Evolutionary conservation across 2,888 invertebrate genomes (phyloP), one percentile per base, ranked within the genome.

Genomic region (Zaprionus bogoriensis): DNA sequence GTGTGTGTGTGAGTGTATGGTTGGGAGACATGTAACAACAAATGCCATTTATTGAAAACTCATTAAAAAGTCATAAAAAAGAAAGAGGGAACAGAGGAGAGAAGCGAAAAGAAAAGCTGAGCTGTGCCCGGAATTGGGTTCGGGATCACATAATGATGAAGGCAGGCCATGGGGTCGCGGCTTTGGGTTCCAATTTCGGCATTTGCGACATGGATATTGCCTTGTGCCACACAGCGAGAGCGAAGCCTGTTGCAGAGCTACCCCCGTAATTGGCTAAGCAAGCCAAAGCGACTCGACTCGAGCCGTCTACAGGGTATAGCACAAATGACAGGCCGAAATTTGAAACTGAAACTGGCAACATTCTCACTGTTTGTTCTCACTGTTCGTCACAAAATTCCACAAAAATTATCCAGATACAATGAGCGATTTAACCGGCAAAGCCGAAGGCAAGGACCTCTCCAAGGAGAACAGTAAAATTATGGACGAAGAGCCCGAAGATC

Each of bases 21-120:
- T 9, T 6, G 12, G 9, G 20, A 25, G 39, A 7, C 14, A 38
- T 19, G 17, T 20, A 36, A 23, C 44, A 44, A 36, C 42, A 61
- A 45, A 57, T 59, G 48, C 41, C 41, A 68, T 58, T 76, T 73
- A 80, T 77, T 73, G 77, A 53, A 83, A 79, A 83, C 78, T 77
- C 67, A 83, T 83, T 83, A 73, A 77, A 80, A 79, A 73, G 52
- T 67, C 74, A 62, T 67, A 54, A 44, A 48, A 48, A 47, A 25
- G 20, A 19, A 53, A 14, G 2, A 14, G 14, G 5, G 6, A 23
- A 25, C n/a, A 14, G 17, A 42, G 30, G 14, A n/a, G 23, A 10
- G 19, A 19, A 28, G n/a, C 0, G 25, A 19, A 14, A 42, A 20
- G 17, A 17, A 50, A 42, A 42, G 28, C 41, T n/a, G 12, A 38